Percentiles rank a stretch among this genome's conserved stretches.
Evolutionary conservation across 2,888 invertebrate species (phyloP).

Genomic region (Nebria brevicollis): DNA sequence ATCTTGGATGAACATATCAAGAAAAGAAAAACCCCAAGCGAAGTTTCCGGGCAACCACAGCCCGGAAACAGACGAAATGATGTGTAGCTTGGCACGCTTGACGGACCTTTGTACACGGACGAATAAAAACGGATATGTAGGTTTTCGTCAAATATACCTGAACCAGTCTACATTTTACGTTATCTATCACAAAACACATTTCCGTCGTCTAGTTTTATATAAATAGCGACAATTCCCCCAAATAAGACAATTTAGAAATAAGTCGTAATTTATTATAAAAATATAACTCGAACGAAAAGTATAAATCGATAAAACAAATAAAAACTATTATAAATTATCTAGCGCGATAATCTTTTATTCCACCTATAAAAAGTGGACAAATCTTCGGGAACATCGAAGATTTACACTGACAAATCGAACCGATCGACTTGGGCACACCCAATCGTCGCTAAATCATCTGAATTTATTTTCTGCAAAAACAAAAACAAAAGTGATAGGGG

Average conservation of each 20-base stretch:
- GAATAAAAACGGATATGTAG: background rate
- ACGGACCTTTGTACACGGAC: conserved; percentile 6
- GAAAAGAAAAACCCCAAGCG: background rate
- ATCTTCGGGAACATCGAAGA: conserved; percentile 9
- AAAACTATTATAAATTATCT: background rate
- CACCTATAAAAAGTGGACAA: background rate
- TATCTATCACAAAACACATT: too few relatives aligned
- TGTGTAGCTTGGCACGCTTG: conserved; percentile 23
- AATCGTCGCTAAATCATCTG: background rate
- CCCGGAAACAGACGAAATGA: conserved; percentile 42
- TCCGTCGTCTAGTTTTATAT: too few relatives aligned
- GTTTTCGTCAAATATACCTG: background rate
- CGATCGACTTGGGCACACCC: conserved; percentile 9
- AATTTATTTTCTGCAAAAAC: conserved; percentile 10
- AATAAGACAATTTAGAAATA: too few relatives aligned
- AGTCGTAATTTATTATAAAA: background rate
- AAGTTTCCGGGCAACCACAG: conserved; percentile 6
- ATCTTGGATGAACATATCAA: conserved; percentile 38
- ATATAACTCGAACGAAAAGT: background rate
- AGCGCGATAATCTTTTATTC: background rate
- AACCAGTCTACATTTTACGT: too few relatives aligned
- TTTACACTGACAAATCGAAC: conserved; percentile 19
- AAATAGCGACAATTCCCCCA: too few relatives aligned
- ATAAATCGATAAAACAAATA: background rate
- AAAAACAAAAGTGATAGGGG: conserved; percentile 23